Conservation (phyloP, 1,140 invertebrate species). For the Leucophenga varia region DNA sequence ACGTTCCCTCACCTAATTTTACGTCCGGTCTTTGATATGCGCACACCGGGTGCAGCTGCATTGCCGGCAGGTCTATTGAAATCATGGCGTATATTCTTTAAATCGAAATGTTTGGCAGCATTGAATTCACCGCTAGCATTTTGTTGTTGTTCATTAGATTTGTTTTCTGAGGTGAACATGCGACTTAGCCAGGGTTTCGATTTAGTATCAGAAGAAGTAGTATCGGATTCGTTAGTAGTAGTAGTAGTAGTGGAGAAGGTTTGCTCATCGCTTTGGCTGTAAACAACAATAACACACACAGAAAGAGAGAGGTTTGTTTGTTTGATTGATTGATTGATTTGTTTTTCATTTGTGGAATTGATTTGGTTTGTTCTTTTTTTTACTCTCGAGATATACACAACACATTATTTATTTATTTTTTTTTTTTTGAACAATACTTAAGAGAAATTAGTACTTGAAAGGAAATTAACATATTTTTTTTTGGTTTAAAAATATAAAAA, state of each 20-base stretch:
- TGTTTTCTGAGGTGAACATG: conserved; percentile 10
- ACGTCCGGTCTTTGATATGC: conserved; percentile 21
- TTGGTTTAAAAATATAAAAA: too few species aligned
- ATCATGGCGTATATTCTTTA: conserved; percentile 14
- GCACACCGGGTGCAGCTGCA: conserved; percentile 13
- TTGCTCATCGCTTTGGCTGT: conserved; percentile 10
- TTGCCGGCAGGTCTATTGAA: conserved; percentile 24
- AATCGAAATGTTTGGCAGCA: conserved; percentile 19
- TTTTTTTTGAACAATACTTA: too few species aligned
- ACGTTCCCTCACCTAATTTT: conserved; percentile 30
- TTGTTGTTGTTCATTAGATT: conserved; percentile 10
- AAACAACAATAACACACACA: conserved; percentile 28
- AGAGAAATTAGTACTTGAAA: too few species aligned
- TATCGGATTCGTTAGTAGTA: conserved; percentile 7
- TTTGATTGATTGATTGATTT: conserved; percentile 14
- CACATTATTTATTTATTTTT: too few species aligned
- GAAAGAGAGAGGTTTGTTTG: too few species aligned
- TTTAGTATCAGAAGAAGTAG: conserved; percentile 14
- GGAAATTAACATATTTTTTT: too few species aligned
- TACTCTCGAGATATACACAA: neutral
- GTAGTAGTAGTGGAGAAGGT: conserved; percentile 8
- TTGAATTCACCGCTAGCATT: too few species aligned
- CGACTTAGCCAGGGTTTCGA: conserved; percentile 23
- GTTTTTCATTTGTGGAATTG: too few species aligned
- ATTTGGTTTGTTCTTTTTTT: conserved; percentile 12